Base-by-base conservation (phyloP, 92 coral and sea anemone genomes). In the Paramuricea clavata region DNA sequence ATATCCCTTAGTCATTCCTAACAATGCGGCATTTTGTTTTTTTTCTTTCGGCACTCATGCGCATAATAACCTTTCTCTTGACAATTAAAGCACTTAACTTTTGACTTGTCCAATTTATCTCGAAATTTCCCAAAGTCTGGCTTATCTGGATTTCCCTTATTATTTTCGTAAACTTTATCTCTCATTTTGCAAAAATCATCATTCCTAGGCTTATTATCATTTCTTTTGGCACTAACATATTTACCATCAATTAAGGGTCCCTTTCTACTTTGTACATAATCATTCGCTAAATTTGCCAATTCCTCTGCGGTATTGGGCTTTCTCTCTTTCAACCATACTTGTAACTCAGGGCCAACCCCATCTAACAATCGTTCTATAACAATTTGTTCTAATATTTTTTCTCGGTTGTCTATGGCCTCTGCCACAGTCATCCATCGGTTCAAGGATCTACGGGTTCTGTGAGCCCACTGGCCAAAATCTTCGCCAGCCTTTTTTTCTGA, bases 391-490 rank as follows among this genome's bases (percentile, higher is more conserved):
- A 91, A 28, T 30, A 89, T 87, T 16, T 60, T 81, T 25, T 89
- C 88, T 17, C 64, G 84, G 31, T 83, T 35, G 0, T 74, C 92
- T 9, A 80, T 69, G 41, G 89, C 94, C 35, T 79, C 76, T 13
- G 92, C 92, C 70, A 91, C 90, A n/a, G 81, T 60, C 92, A 89
- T 89, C 89, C 94, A 92, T 9, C 90, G 61, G 42, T 82, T 81
- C 9, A 92, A 67, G 34, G 74, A 89, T 23, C 94, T 81, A 21
- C 92, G 49, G 33, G 94, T 92, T 65, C 90, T 81, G 21, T 85
- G 90, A 19, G 82, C 87, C 94, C 88, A 92, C 49, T 87, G 91
- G 15, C 84, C 90, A 52, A 88, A 88, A 59, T 91, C 94, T 75
- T 91, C 94, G 5, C 86, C 89, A 2, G 72, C 82, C 17, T 76